Evolutionary conservation across 2,888 invertebrate species (phyloP).

Genomic region (Steinernema scapterisci): DNA sequence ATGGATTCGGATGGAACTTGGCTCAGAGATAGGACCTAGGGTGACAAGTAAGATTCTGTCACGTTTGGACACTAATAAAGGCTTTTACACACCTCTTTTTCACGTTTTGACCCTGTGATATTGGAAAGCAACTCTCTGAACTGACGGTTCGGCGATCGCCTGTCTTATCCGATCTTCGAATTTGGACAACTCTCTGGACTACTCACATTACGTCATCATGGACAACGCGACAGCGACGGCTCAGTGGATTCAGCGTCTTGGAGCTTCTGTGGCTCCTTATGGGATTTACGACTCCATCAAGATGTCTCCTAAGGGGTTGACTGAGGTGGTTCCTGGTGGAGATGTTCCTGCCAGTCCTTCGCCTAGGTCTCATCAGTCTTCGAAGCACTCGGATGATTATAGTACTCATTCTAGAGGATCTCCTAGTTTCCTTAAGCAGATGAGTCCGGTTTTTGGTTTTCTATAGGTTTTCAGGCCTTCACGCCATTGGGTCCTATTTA

Average conservation of each 20-base stretch:
- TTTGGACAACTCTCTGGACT: not conserved
- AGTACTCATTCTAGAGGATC: conserved; percentile 12
- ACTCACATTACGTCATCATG: conserved; percentile 3
- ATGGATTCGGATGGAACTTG: too few relatives aligned
- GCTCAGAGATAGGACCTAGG: too few relatives aligned
- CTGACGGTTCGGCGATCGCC: conserved; percentile 12
- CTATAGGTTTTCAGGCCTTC: too few relatives aligned
- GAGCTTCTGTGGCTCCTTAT: not conserved
- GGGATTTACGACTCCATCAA: conserved; percentile 5
- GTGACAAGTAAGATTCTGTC: too few relatives aligned
- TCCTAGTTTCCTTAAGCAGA: conserved; percentile 11
- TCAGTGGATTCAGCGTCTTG: not conserved
- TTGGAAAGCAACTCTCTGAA: too few relatives aligned
- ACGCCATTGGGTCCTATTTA: too few relatives aligned
- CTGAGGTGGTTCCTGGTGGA: not conserved
- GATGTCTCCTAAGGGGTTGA: not conserved
- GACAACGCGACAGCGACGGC: conserved; percentile 15
- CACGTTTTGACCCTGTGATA: too few relatives aligned
- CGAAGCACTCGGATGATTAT: conserved; percentile 19
- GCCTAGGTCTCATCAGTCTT: not conserved
- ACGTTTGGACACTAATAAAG: too few relatives aligned
- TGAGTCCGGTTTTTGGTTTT: too few relatives aligned
- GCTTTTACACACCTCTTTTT: too few relatives aligned
- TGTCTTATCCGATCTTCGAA: not conserved
- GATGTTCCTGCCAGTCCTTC: not conserved